phyloP scores from a whole-genome alignment of 2,888 invertebrate species.

The Parnassius apollo region DNA sequence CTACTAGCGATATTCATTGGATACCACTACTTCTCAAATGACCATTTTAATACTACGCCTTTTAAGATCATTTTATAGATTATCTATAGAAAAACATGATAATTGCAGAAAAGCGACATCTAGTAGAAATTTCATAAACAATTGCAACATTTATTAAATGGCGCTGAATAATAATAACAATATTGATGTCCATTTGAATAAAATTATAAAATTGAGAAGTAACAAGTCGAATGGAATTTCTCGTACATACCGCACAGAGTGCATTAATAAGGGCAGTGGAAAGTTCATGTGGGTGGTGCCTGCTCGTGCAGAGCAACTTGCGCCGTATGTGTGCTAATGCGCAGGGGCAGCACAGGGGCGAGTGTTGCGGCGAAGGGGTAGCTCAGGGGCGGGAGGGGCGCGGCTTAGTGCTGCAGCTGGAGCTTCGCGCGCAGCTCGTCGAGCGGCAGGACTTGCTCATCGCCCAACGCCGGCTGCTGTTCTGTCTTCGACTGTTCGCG shows the following conservation, averaged over 20 bases:
- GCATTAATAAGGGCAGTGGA: not conserved
- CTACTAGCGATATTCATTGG: too few relatives aligned
- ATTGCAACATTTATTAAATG: too few relatives aligned
- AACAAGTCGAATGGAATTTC: not conserved
- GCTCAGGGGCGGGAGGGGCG: conserved; percentile 45
- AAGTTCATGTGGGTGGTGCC: not conserved
- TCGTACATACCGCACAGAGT: not conserved
- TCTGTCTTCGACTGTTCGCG: conserved; percentile 69
- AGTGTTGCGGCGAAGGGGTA: conserved; percentile 1
- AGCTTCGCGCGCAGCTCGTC: conserved; percentile 55
- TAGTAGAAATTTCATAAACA: too few relatives aligned
- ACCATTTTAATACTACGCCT: too few relatives aligned
- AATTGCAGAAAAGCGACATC: too few relatives aligned
- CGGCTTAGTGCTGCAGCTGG: conserved; percentile 35
- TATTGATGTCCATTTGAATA: too few relatives aligned
- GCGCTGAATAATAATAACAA: too few relatives aligned
- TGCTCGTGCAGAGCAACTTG: not conserved
- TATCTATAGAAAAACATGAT: too few relatives aligned
- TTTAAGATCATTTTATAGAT: too few relatives aligned
- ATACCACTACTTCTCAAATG: too few relatives aligned
- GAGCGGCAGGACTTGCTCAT: conserved; percentile 64
- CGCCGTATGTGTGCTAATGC: too few relatives aligned
- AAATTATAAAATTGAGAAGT: not conserved
- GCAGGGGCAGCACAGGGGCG: not conserved
- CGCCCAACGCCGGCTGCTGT: conserved; percentile 63